phyloP scores from a whole-genome alignment of 2,797 vertebrate species.

The Picus viridis region DNA sequence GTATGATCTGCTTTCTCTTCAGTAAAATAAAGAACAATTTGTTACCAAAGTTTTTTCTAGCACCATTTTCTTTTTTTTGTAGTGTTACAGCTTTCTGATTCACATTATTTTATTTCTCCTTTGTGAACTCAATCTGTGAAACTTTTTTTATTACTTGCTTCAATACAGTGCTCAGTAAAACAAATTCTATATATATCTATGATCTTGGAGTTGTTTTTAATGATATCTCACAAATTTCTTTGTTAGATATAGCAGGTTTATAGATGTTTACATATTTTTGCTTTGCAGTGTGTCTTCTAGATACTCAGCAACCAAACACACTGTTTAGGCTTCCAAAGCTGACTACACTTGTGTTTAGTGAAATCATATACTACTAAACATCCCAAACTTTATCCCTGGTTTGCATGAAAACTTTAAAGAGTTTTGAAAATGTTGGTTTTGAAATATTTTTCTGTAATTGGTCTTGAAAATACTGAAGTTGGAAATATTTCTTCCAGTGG shows the following conservation, averaged over 20 bases:
- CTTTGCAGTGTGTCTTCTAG: neutral
- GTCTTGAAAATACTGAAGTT: neutral
- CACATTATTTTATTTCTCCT: slow-evolving; percentile 9
- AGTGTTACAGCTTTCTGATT: neutral
- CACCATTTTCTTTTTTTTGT: neutral
- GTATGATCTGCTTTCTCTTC: accelerated
- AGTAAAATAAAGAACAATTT: neutral
- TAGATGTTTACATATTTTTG: neutral
- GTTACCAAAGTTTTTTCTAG: neutral
- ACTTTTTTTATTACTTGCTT: neutral
- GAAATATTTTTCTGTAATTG: neutral
- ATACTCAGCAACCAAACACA: neutral
- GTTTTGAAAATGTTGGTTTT: neutral
- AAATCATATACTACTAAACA: neutral
- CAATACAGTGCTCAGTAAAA: neutral
- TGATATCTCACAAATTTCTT: neutral
- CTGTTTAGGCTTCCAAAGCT: neutral
- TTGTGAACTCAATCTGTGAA: slow-evolving; percentile 1
- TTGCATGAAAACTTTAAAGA: neutral
- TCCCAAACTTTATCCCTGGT: neutral
- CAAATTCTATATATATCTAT: neutral
- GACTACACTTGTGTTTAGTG: neutral
- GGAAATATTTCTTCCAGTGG: neutral
- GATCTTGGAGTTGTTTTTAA: neutral
- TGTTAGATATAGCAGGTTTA: neutral